Evolutionary conservation across 2,113 vertebrate species (phyloP).

Genomic region (Bos javanicus): DNA sequence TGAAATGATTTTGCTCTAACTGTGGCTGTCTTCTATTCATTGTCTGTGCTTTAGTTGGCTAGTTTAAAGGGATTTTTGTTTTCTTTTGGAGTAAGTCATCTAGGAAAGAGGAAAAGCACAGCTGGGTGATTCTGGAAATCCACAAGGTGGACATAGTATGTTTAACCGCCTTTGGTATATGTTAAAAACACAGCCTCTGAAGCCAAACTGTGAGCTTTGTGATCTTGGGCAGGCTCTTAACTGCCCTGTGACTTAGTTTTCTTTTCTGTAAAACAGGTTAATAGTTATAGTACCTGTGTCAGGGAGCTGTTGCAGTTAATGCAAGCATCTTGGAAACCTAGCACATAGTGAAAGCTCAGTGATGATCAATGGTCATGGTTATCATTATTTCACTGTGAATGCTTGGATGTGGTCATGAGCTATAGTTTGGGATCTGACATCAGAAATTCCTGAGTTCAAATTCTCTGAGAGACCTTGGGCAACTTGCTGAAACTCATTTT

Average conservation of each 20-base stretch:
- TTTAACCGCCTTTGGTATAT: not conserved
- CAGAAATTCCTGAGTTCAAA: not conserved
- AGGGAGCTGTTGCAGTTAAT: too few species aligned
- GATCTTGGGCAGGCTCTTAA: not conserved
- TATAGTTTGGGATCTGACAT: not conserved
- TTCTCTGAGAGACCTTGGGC: not conserved
- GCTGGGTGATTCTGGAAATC: not conserved
- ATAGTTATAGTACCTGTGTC: not conserved
- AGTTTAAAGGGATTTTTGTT: not conserved
- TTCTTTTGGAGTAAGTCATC: not conserved
- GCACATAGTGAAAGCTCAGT: not conserved
- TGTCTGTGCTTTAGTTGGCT: not conserved
- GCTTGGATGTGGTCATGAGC: not conserved
- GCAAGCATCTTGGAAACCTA: not conserved
- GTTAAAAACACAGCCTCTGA: not conserved
- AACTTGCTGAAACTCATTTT: not conserved
- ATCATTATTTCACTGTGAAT: not conserved
- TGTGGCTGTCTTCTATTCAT: not conserved
- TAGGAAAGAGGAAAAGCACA: not conserved
- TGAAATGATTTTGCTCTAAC: not conserved
- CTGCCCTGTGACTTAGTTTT: not conserved
- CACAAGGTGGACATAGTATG: not conserved
- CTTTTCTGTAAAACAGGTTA: not conserved
- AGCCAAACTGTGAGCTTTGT: not conserved
- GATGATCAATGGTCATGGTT: rapidly evolving